A percentile compares a stretch with the other conserved stretches of the same genome.
These are phyloP conservation scores for Andrena fulva DNA, from an alignment of 2,888 invertebrate genomes.

Conservation along the genomic window DNA sequence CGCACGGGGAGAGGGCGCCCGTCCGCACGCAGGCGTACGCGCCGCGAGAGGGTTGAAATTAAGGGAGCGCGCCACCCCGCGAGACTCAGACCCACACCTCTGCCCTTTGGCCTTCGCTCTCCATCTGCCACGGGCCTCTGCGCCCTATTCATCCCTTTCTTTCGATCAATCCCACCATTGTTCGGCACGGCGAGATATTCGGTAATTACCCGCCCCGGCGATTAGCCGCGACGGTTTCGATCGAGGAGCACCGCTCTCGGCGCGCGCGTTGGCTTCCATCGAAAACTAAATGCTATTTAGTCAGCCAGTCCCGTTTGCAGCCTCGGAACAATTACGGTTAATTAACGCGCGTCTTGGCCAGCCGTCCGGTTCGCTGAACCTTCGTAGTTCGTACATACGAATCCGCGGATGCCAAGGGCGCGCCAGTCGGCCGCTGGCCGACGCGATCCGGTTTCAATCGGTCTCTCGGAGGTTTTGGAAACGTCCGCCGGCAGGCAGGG, in stretches of 20 bases:
- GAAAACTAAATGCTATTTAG: too few species aligned
- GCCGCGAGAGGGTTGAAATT: not conserved
- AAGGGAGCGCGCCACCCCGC: not conserved
- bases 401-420: not conserved
- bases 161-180: not conserved
- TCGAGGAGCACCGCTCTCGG: not conserved
- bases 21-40: not conserved
- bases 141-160: slow-evolving; percentile 3
- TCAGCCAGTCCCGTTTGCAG: not conserved
- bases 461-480: not conserved
- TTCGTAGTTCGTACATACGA: slow-evolving; percentile 8
- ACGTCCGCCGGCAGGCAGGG: too few species aligned
- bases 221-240: not conserved
- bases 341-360: slow-evolving; percentile 56
- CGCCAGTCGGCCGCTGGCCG: not conserved
- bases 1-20: not conserved
- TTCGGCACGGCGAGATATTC: not conserved
- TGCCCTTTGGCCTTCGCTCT: slow-evolving; percentile 17
- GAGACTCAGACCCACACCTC: not conserved
- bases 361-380: slow-evolving; percentile 46
- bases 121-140: slow-evolving; percentile 31
- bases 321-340: slow-evolving; percentile 55
- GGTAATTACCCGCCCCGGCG: not conserved
- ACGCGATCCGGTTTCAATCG: not conserved
- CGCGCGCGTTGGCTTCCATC: too few species aligned